Percentiles rank a stretch among this genome's conserved stretches.
Evolutionary conservation across 2,797 vertebrate species (phyloP).

Genomic region (Acomys russatus): DNA sequence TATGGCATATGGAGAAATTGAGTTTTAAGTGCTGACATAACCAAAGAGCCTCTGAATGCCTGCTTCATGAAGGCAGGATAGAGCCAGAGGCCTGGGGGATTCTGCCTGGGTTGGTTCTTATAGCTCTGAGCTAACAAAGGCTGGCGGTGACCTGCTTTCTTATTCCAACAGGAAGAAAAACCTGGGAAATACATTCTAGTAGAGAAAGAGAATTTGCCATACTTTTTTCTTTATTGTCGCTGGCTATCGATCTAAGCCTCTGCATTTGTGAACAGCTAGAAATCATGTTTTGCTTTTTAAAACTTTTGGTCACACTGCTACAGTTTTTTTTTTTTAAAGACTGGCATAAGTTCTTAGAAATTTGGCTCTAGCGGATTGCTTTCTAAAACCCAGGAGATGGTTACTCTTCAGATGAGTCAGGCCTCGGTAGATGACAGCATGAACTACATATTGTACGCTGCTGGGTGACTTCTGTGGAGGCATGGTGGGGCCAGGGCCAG

Average conservation of each 20-base stretch:
- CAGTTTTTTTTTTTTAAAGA: neutral
- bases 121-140: neutral
- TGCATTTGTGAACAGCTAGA: conserved; percentile 51
- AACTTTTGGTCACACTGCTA: conserved; percentile 35
- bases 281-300: conserved; percentile 48
- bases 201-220: conserved; percentile 35
- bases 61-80: neutral
- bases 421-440: neutral
- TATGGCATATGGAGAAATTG: neutral
- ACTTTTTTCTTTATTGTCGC: conserved; percentile 19
- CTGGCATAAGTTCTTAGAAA: conserved; percentile 56
- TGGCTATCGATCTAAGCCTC: neutral
- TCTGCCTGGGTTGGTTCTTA: neutral
- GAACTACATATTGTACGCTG: neutral
- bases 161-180: conserved; percentile 29
- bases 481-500: no score
- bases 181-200: neutral
- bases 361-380: neutral
- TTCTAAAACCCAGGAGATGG: conserved; percentile 1
- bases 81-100: neutral
- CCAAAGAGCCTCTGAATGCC: neutral
- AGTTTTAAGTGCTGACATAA: neutral
- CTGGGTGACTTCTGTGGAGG: neutral
- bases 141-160: conserved; percentile 4
- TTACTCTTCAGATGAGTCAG: neutral